Base-by-base conservation (phyloP, 2,888 invertebrate genomes). In the Diarsia brunnea region DNA sequence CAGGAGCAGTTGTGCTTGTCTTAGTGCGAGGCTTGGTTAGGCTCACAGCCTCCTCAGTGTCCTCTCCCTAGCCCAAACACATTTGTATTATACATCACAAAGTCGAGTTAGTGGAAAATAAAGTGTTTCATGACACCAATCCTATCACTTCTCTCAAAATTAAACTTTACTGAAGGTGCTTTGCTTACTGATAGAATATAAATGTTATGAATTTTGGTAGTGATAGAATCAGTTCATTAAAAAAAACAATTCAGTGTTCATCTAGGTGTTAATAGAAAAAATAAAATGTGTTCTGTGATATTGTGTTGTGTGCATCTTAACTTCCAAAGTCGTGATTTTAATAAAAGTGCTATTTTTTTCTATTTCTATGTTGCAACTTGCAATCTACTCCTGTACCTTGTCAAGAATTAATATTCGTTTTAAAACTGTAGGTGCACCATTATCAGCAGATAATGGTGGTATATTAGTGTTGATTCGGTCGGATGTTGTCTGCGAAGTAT, bases 1-100 rank as follows among this genome's bases (percentile, higher is more conserved):
- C 96, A 71, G 96, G 96, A 84, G 96, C 95, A 79, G 95, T 96
- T 76, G 96, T 96, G 93, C 95, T 96, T 87, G 95, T 96, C 92
- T 96, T 96, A 92, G 94, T 94, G 88, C 94, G 94, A 85, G 96
- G 96, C 88, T 96, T 95, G 89, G 94, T 93, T 87, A 96, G 92
- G 90, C 92, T 96, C 90, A 96, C 93, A 87, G 94, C 95, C 95
- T 97, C 91, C 93, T 96, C 94, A 93, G 94, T 94, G 89, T 96
- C 96, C 92, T 96, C 96, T 87, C 92, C 95, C 96, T 96, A 91
- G 84, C 89, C 92, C 89, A 86, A 90, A 92, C 91, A 91, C 77
- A 89, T 87, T 83, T 81, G 82, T 88, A 79, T 87, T 87, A 89
- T 84, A 86, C 82, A 90, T 77, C 85, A 84, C 78, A 86, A 78